Conservation (phyloP, 2,888 invertebrate species). For the Branchellion lobata region DNA sequence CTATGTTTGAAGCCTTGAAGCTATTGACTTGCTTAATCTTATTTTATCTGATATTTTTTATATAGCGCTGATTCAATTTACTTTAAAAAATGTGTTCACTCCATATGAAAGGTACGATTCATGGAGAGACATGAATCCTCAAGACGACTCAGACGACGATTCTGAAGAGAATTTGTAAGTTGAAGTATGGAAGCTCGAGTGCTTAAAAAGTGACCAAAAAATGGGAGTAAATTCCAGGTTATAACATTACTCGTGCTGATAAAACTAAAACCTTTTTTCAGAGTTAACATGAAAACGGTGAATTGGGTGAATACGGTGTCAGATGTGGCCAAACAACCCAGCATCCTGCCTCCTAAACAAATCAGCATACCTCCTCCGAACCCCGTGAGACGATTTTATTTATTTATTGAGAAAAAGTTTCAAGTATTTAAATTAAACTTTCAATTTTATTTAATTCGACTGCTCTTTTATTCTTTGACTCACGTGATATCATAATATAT, state of each 20-base stretch:
- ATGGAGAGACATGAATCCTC: conserved; percentile 27
- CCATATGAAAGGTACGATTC: conserved; percentile 14
- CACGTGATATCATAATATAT: too few relatives aligned
- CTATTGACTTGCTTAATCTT: not conserved
- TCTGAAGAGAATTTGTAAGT: conserved; percentile 28
- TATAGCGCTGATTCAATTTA: not conserved
- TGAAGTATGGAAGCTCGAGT: too few relatives aligned
- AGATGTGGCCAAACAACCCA: not conserved
- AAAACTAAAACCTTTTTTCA: too few relatives aligned
- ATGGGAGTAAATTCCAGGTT: too few relatives aligned
- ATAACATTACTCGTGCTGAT: too few relatives aligned
- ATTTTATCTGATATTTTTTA: not conserved
- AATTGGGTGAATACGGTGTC: conserved; percentile 7
- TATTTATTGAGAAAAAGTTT: too few relatives aligned
- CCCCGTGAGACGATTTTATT: not conserved
- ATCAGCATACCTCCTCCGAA: conserved; percentile 3
- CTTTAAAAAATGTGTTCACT: not conserved
- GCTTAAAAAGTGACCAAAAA: too few relatives aligned
- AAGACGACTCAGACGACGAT: conserved; percentile 26
- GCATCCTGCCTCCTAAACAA: not conserved
- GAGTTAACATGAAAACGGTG: conserved; percentile 1
- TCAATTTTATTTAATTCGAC: too few relatives aligned
- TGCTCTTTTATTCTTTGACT: too few relatives aligned
- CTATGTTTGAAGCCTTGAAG: not conserved
- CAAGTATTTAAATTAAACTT: too few relatives aligned